Base-by-base conservation (phyloP, 2,888 invertebrate species). In the Chymomyza procnemis region DNA sequence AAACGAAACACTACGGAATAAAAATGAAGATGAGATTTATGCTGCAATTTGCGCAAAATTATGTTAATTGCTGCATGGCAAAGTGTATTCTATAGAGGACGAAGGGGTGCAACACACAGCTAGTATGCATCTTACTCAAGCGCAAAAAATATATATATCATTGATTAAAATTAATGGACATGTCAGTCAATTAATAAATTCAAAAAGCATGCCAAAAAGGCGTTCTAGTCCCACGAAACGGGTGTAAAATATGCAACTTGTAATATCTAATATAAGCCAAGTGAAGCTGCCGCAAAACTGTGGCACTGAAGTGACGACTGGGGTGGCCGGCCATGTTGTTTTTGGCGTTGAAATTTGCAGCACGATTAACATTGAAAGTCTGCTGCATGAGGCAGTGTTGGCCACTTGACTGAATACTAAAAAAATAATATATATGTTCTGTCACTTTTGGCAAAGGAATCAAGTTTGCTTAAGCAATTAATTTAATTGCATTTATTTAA, bases 101-200 rank as follows among this genome's bases (percentile, higher is more conserved):
- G n/a, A 19, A 61, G 64, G 64, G 61, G 26, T 26, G 26, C 26
- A 26, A 26, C 26, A 2, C 4, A 1, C 6, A 26, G 26, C 26
- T 26, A 26, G 67, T 61, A 70, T 70, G 69, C 69, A 80, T 59
- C 69, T 69, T 63, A 47, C 63, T 69, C 66, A 61, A 75, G 57
- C 56, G 48, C 58, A 66, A 72, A 60, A 61, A 21, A 63, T 47
- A 57, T 59, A 64, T 79, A 78, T 87, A 88, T 89, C 89, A 88
- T 88, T 89, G 88, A 88, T 86, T 88, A 83, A 84, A 90, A 90
- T 90, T 88, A 90, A 90, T 90, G 90, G 81, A 84, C 81, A 88
- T 89, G 90, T 90, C 90, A 90, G 85, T 89, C 90, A 90, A 90
- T 90, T 90, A 90, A 90, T 90, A 90, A 88, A 90, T 90, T 88